These are phyloP conservation scores for Cryptus armator DNA, from an alignment of 2,888 invertebrate genomes.

Conservation along the genomic window DNA sequence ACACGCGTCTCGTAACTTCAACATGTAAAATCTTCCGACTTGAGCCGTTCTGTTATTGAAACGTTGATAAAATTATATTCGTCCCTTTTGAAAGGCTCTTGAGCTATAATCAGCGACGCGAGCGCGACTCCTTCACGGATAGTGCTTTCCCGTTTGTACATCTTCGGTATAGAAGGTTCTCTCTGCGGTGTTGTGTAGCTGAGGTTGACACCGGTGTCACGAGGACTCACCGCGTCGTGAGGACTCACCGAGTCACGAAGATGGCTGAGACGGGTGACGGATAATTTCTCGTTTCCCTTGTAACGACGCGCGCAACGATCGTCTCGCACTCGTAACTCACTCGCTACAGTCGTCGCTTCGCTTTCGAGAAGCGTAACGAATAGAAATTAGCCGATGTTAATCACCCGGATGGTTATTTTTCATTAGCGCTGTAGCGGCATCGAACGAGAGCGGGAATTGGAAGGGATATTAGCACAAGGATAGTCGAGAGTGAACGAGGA, in stretches of 20 bases:
- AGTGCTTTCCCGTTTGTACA: slow-evolving; percentile 29
- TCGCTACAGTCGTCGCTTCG: neutral
- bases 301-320: neutral
- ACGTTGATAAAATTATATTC: neutral
- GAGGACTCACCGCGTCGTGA: slow-evolving; percentile 21
- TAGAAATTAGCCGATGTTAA: neutral
- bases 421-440: neutral
- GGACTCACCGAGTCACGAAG: slow-evolving; percentile 21
- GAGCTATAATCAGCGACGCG: slow-evolving; percentile 29
- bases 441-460: neutral
- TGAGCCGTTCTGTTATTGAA: neutral
- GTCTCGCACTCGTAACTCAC: neutral
- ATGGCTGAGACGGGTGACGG: neutral
- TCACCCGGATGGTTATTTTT: neutral
- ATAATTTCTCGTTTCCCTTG: slow-evolving; percentile 31
- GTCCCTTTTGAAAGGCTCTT: neutral
- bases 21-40: neutral
- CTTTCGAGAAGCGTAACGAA: too few species aligned
- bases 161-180: neutral
- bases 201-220: slow-evolving; percentile 16
- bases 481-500: neutral
- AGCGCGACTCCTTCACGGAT: slow-evolving; percentile 45
- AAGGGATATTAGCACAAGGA: neutral
- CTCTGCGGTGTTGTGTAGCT: slow-evolving; percentile 6
- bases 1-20: neutral